Base-by-base conservation (phyloP, 1,140 invertebrate species). In the Maconellicoccus hirsutus region DNA sequence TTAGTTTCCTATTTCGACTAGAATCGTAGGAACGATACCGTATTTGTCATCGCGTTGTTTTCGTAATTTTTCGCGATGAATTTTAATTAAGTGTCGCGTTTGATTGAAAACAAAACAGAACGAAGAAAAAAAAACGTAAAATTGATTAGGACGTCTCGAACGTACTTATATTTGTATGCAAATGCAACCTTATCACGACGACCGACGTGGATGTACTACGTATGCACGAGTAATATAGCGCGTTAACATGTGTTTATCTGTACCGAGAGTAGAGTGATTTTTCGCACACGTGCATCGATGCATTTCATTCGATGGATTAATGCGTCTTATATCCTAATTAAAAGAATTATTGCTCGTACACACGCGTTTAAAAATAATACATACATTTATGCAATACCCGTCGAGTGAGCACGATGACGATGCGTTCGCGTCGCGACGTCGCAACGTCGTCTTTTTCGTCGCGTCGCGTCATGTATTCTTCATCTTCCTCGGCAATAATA, bases 201-300 rank as follows among this genome's bases (percentile, higher is more conserved):
- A 33, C n/a, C n/a, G n/a, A n/a, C n/a, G n/a, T n/a, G n/a, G 33
- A 7, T 38, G n/a, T 52, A 52, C 6, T 52, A 52, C 42, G 42
- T 52, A n/a, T n/a, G n/a, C n/a, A n/a, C n/a, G n/a, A n/a, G n/a
- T n/a, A 52, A 52, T 16, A 16, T 16, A 33, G 29, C 42, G n/a
- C 42, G 42, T 52, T n/a, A 52, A 52, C 42, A 52, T 52, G n/a
- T 52, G 42, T 14, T 52, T 52, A 52, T 52, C 42, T 52, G 16
- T 16, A 19, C 2, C 16, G 6, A 33, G 29, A 33, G 29, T 33
- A 12, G 29, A 33, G 12, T 16, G 42, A 52, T 52, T 52, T 52
- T 52, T 52, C 42, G 42, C 42, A 52, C 42, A 52, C 42, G 42
- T 52, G 42, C 42, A 52, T 52, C 42, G 42, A 52, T 52, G 42